These are phyloP conservation scores for Lamprotornis superbus DNA, from an alignment of 2,113 vertebrate species.

Conservation along the genomic window DNA sequence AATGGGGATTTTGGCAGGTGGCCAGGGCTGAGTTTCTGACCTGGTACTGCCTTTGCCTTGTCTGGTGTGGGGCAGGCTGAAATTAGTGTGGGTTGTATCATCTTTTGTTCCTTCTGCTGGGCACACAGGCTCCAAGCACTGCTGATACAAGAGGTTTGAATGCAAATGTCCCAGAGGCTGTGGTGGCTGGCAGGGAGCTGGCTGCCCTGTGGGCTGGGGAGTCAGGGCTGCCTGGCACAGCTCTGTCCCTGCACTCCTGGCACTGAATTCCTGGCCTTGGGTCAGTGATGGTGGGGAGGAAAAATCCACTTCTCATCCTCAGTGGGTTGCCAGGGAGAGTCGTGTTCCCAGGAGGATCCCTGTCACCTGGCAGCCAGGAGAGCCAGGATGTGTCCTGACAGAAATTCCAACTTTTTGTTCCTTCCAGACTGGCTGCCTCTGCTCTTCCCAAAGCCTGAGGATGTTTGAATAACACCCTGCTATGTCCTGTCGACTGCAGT, in stretches of 20 bases:
- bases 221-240: neutral
- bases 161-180: neutral
- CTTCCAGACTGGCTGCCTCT: neutral
- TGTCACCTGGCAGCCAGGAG: neutral
- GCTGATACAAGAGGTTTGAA: neutral
- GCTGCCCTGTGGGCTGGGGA: neutral
- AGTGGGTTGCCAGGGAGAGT: rapidly evolving
- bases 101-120: neutral
- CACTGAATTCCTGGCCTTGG: neutral
- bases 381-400: neutral
- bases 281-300: neutral
- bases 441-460: neutral
- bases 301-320: rapidly evolving
- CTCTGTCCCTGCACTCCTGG: neutral
- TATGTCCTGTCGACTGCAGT: rapidly evolving
- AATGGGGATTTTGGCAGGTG: neutral
- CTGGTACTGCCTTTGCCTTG: neutral
- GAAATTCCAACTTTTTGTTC: rapidly evolving
- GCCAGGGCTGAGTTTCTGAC: neutral
- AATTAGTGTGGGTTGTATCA: neutral
- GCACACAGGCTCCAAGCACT: neutral
- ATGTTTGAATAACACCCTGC: neutral
- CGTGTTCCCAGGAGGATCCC: neutral
- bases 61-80: neutral
- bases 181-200: neutral